Evolutionary conservation across 1,140 invertebrate species (phyloP).

Genomic region (Cydia pomonella): DNA sequence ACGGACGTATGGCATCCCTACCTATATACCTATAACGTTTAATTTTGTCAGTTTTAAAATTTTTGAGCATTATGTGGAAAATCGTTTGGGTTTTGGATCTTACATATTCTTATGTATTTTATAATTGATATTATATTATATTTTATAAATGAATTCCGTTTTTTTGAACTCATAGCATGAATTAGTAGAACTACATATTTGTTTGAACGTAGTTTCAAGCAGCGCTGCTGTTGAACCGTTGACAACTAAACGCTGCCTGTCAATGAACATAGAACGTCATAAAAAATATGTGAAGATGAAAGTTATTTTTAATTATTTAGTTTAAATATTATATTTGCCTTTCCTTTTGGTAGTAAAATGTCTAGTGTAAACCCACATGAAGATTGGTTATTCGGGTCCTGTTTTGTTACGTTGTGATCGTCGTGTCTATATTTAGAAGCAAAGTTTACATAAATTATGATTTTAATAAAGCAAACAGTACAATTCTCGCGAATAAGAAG

Average conservation of each 20-base stretch:
- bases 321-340: constrained; percentile 53
- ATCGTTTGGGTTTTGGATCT: too few species aligned
- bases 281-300: constrained; percentile 77
- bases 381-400: constrained; percentile 48
- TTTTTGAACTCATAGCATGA: too few species aligned
- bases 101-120: too few species aligned
- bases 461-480: constrained; percentile 72
- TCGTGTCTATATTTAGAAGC: constrained; percentile 48
- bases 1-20: too few species aligned
- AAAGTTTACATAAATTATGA: constrained; percentile 74
- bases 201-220: background rate
- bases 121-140: too few species aligned
- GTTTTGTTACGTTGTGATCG: constrained; percentile 50
- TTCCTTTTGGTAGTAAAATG: constrained; percentile 53
- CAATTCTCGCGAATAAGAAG: constrained; percentile 71
- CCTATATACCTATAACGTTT: too few species aligned
- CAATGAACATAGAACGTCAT: constrained; percentile 49
- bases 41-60: too few species aligned
- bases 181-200: too few species aligned
- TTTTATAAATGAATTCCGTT: too few species aligned
- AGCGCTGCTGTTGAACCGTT: background rate
- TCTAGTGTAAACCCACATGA: constrained; percentile 46
- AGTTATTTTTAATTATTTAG: constrained; percentile 77
- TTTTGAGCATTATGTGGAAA: too few species aligned
- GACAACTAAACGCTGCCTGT: constrained; percentile 21